phyloP scores from a whole-genome alignment of 2,113 vertebrate species.

The Alaudala cheleensis region DNA sequence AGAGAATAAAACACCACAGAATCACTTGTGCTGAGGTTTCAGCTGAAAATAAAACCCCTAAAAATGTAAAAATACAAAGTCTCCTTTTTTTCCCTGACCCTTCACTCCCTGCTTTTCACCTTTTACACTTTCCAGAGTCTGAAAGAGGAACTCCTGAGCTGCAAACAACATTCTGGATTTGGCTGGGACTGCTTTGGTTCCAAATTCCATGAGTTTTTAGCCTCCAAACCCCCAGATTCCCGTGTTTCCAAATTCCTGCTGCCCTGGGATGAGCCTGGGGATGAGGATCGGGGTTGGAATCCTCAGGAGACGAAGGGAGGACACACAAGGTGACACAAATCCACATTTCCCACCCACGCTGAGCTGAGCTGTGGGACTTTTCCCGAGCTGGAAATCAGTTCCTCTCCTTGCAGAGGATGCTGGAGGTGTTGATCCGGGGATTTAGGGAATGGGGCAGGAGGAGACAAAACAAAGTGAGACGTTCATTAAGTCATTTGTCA shows the following conservation, averaged over 20 bases:
- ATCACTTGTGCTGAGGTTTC: not conserved
- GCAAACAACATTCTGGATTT: fast-evolving
- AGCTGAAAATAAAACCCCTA: not conserved
- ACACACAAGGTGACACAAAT: fast-evolving
- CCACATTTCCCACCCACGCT: not conserved
- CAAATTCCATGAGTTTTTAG: not conserved
- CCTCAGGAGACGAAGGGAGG: not conserved
- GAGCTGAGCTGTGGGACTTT: not conserved
- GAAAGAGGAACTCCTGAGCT: not conserved
- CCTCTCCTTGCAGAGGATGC: not conserved
- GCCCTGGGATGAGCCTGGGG: not conserved
- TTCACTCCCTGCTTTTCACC: not conserved
- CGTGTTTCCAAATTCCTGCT: not conserved
- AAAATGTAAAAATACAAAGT: not conserved
- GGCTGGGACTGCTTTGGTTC: not conserved
- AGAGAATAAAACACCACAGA: not conserved
- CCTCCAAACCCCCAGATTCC: not conserved
- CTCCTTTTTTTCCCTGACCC: not conserved
- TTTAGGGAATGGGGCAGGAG: not conserved
- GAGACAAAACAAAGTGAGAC: not conserved
- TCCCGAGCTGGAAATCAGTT: not conserved
- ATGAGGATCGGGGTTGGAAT: fast-evolving
- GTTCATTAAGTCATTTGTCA: not conserved
- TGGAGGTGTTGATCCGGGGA: not conserved
- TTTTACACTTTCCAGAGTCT: not conserved